Evolutionary conservation across 2,113 vertebrate genomes (phyloP).

Genomic region (Alethe diademata): DNA sequence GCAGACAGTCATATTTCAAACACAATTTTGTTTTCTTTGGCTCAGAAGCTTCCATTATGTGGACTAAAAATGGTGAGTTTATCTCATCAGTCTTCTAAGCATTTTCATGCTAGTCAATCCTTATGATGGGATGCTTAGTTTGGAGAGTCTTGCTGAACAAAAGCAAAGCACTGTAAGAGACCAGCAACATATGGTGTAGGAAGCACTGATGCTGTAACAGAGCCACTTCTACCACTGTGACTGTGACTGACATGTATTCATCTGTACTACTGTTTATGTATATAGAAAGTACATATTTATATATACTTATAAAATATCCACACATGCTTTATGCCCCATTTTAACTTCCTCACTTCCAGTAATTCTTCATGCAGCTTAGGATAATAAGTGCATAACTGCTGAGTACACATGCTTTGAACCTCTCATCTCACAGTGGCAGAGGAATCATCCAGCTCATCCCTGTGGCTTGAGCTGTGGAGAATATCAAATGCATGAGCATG

Average conservation of each 20-base stretch:
- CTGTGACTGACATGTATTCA: neutral
- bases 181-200: neutral
- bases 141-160: neutral
- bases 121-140: neutral
- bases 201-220: neutral
- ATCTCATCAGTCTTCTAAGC: neutral
- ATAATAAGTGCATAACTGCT: rapidly evolving
- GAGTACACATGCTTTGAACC: neutral
- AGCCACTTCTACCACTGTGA: neutral
- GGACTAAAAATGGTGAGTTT: neutral
- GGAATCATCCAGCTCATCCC: neutral
- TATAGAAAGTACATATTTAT: neutral
- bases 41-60: neutral
- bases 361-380: neutral
- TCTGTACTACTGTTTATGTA: neutral
- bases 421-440: neutral
- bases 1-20: slow-evolving; percentile 5
- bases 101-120: neutral
- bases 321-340: neutral
- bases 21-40: neutral
- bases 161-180: neutral
- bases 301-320: neutral
- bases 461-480: neutral
- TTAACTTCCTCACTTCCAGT: neutral
- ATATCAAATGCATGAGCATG: rapidly evolving